Evolutionary conservation across 2,888 invertebrate genomes (phyloP), one percentile per base, ranked within the genome.

Genomic region (Leptinotarsa rubiginosa): DNA sequence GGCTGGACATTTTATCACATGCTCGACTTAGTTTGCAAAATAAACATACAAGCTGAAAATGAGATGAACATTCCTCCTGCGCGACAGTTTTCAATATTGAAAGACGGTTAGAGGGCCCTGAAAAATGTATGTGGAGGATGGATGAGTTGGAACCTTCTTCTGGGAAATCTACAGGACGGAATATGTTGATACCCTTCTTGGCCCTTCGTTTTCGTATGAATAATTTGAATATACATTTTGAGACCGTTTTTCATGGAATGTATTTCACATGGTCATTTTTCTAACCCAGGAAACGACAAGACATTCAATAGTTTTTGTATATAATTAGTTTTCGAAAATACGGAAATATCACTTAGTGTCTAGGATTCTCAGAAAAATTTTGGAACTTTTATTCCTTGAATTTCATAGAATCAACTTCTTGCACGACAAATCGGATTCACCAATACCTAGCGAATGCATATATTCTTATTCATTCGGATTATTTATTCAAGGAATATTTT

Each of bases 41-140:
- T 68, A 31, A 68, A 54, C 31, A 54, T 68, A 56, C 54, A 54
- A 41, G 25, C 67, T 67, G 67, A 47, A 67, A 67, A 50, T 67
- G 67, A 50, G 25, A 67, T 67, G 25, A 50, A 67, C 12, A 52
- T n/a, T 52, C 50, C 52, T 67, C 56, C 20, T 22, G 25, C 56
- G 22, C 56, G 4, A 56, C 12, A 20, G 13, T 56, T 22, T 56
- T 50, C 20, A 4, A 15, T 56, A 56, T 22, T 56, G 56, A 56
- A 56, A 22, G 20, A 22, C 56, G 56, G 56, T 25, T 56, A 56
- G 56, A 22, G 50, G 22, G 56, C 13, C 20, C 22, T 56, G 56
- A 56, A 56, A 56, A 56, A 56, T 56, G 0, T 12, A 56, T 22
- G 56, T 22, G 22, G 22, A 13, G 25, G 20, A 16, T 20, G 15